A percentile compares a stretch with the other conserved stretches of the same genome.
phyloP scores from a whole-genome alignment of 2,888 invertebrate genomes.

The Drosophila quinaria region DNA sequence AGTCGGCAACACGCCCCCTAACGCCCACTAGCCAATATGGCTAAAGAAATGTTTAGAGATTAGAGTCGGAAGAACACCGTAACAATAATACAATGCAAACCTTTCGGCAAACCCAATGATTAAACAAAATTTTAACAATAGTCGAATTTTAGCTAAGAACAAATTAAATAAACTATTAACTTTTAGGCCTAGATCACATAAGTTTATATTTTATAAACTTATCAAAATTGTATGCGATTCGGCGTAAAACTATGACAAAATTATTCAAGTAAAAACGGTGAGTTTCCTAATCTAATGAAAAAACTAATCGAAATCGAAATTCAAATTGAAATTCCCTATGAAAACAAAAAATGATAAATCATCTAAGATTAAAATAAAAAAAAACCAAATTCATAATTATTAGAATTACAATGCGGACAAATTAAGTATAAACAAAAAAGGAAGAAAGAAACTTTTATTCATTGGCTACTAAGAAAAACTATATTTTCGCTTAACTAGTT shows the following conservation, averaged over 20 bases:
- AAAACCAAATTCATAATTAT: conserved; percentile 42
- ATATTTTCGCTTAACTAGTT: conserved; percentile 30
- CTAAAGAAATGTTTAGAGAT: conserved; percentile 33
- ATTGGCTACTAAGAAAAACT: conserved; percentile 35
- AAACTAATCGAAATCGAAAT: conserved; percentile 15
- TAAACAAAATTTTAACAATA: conserved; percentile 80
- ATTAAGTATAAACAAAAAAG: conserved; percentile 18
- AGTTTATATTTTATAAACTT: conserved; percentile 47
- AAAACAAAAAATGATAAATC: neutral
- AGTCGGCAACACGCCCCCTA: conserved; percentile 48
- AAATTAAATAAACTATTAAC: conserved; percentile 64
- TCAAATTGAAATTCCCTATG: conserved; percentile 12
- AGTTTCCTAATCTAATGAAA: conserved; percentile 83
- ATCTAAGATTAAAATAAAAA: conserved; percentile 15
- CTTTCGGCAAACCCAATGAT: conserved; percentile 72
- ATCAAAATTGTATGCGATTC: conserved; percentile 65
- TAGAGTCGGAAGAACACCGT: conserved; percentile 65
- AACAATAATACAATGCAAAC: conserved; percentile 56
- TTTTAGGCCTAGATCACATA: conserved; percentile 65
- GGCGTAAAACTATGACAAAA: conserved; percentile 73
- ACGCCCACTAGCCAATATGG: conserved; percentile 44
- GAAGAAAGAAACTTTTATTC: conserved; percentile 35
- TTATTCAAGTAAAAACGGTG: conserved; percentile 78
- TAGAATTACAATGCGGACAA: conserved; percentile 67
- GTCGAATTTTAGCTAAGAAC: conserved; percentile 81